These are phyloP conservation scores for Drosophila nasuta DNA, from an alignment of 1,140 invertebrate species.

Conservation along the genomic window DNA sequence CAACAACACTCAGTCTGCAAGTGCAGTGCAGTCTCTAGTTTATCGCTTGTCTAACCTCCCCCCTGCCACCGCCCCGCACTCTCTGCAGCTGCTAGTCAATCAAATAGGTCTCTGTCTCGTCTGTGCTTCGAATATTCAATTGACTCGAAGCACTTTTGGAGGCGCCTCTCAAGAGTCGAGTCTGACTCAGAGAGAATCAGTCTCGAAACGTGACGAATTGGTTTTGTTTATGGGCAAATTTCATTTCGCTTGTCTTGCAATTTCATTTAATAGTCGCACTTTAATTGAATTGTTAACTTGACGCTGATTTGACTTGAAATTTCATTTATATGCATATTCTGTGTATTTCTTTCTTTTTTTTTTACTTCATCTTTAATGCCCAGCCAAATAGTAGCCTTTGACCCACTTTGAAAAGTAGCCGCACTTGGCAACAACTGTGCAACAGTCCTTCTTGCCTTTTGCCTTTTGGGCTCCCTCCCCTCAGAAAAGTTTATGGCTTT, in stretches of 20 bases:
- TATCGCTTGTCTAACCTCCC: constrained; percentile 14
- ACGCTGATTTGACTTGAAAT: constrained; percentile 28
- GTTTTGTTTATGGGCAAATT: constrained; percentile 35
- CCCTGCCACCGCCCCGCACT: neutral
- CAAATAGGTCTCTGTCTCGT: constrained; percentile 33
- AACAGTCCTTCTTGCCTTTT: neutral
- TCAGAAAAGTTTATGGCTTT: constrained; percentile 68
- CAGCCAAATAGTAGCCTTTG: constrained; percentile 23
- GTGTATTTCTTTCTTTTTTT: neutral
- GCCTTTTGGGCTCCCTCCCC: neutral
- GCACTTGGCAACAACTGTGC: constrained; percentile 9
- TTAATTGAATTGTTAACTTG: constrained; percentile 46
- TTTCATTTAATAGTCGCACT: constrained; percentile 10
- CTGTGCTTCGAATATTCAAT: constrained; percentile 74
- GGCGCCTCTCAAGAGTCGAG: neutral
- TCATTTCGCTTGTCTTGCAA: constrained; percentile 19
- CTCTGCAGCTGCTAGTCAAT: constrained; percentile 53
- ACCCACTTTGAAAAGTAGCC: constrained; percentile 36
- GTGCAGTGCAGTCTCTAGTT: constrained; percentile 14
- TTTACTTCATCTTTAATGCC: neutral
- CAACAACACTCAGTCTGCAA: neutral
- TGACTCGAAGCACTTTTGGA: constrained; percentile 18
- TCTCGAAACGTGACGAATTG: neutral
- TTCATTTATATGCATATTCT: neutral
- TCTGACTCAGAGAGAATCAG: neutral